Evolutionary conservation across 1,140 invertebrate genomes (phyloP), one percentile per base, ranked within the genome.

Genomic region (Megathymus violae): DNA sequence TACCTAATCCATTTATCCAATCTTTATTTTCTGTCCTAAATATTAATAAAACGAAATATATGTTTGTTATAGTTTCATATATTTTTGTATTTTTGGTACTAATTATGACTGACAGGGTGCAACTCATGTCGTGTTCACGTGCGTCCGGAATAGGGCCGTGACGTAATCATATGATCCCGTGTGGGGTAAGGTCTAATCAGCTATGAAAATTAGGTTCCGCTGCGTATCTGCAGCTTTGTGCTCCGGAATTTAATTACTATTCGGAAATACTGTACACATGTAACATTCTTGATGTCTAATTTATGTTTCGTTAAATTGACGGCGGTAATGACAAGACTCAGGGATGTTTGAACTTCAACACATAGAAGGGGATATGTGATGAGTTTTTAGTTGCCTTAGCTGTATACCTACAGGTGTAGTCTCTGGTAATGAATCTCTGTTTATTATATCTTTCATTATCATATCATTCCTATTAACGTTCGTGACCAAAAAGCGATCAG

Each of bases 141-240:
- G 3, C 50, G 59, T 47, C 69, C 46, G 25, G 82, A 84, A 84
- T 79, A 80, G 64, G 78, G 76, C 52, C 61, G 62, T 71, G 70
- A 74, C 68, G 83, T 88, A 81, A 86, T 83, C 76, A 74, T 63
- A 64, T 62, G 79, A 89, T 85, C 81, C 84, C 80, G 76, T 78
- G 78, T 86, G 85, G 88, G 85, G 85, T 78, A 75, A 78, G 76
- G 76, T 82, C 85, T 90, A 90, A 90, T 90, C 88, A 90, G 85
- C 84, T 88, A 90, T 90, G 85, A 90, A 90, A 90, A 90, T 90
- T 90, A 88, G 88, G 88, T 88, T 90, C 85, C 85, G 80, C 78
- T 76, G 69, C 76, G 75, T 81, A 80, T 90, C 83, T 86, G 78
- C 81, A 82, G 83, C 84, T 86, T 88, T 89, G 84, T 88, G 76